Evolutionary conservation across 2,113 vertebrate species (phyloP).

Genomic region (Ia io): DNA sequence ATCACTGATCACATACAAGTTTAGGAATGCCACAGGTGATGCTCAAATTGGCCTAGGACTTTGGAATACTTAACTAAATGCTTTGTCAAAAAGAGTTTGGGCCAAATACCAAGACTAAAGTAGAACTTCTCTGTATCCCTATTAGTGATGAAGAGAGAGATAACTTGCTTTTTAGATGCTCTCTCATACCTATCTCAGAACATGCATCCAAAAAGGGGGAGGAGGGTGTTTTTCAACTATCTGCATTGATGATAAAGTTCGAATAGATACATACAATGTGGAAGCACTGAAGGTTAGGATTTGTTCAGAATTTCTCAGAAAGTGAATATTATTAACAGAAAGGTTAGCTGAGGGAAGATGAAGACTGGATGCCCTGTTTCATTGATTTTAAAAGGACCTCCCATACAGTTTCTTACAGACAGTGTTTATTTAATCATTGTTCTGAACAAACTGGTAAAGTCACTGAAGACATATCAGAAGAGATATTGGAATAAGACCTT

Average conservation of each 20-base stretch:
- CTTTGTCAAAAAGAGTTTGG: background rate
- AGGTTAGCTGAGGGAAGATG: constrained; percentile 62
- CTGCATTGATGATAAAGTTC: background rate
- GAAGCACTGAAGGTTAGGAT: background rate
- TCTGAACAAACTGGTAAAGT: constrained; percentile 66
- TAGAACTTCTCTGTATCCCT: background rate
- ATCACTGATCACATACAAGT: background rate
- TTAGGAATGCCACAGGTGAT: background rate
- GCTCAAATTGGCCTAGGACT: background rate
- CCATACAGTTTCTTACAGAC: constrained; percentile 75
- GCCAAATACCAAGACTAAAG: background rate
- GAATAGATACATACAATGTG: background rate
- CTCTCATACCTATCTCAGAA: background rate
- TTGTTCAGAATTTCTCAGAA: background rate
- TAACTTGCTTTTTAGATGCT: background rate
- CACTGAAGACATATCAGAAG: constrained; percentile 76
- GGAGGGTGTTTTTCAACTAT: background rate
- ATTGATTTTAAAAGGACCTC: constrained; percentile 78
- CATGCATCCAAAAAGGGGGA: background rate
- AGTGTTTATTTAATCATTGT: constrained; percentile 74
- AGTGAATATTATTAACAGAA: background rate
- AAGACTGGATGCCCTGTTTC: constrained; percentile 77
- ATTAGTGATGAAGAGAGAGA: background rate
- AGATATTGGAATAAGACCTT: constrained; percentile 74
- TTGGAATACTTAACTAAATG: background rate